Conservation (phyloP, 1,140 invertebrate genomes). For the Ostrea edulis region DNA sequence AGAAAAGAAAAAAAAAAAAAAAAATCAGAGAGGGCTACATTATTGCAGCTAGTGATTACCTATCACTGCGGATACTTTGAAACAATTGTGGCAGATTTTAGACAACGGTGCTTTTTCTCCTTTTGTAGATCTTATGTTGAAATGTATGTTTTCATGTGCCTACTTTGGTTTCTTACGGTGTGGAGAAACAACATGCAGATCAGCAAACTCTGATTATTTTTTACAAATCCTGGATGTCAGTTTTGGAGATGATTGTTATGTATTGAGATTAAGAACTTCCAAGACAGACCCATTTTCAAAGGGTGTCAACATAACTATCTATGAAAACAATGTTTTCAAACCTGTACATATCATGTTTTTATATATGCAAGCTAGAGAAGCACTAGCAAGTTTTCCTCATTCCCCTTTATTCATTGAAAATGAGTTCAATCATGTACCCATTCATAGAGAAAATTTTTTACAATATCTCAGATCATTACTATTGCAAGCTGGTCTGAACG, state of each 20-base stretch:
- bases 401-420: constrained; percentile 35
- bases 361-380: background rate
- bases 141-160: too few relatives aligned
- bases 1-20: too few relatives aligned
- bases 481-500: too few relatives aligned
- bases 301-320: too few relatives aligned
- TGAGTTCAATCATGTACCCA: too few relatives aligned
- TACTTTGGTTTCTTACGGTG: constrained; percentile 44
- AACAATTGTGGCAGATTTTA: background rate
- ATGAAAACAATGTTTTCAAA: too few relatives aligned
- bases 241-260: constrained; percentile 33
- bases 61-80: constrained; percentile 37
- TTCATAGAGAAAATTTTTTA: too few relatives aligned
- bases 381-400: background rate
- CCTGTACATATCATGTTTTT: constrained; percentile 17
- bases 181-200: constrained; percentile 34
- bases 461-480: too few relatives aligned
- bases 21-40: too few relatives aligned
- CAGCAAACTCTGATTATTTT: background rate
- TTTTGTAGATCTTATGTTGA: too few relatives aligned
- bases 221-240: constrained; percentile 15
- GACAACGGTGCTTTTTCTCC: background rate
- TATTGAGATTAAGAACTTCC: constrained; percentile 10
- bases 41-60: background rate
- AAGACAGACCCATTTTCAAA: too few relatives aligned